Base-by-base conservation (phyloP, 2,113 vertebrate species). In the Indri indri region DNA sequence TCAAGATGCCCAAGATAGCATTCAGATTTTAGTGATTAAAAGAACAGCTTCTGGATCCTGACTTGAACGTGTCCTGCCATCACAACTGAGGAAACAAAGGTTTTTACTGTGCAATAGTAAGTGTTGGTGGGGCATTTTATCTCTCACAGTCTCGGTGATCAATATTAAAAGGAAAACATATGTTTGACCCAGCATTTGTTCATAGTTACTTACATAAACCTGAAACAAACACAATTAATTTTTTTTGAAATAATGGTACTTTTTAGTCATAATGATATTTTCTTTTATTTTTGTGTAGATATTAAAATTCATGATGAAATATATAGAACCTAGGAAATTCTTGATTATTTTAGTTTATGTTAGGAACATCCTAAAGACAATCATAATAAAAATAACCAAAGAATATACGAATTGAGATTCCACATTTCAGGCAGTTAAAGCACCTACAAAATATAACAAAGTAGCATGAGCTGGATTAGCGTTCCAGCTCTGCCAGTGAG, bases 1-100 rank as follows among this genome's bases (percentile, higher is more conserved):
- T 34, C 61, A 97, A 54, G 30, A 70, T 11, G 5, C 34, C 22
- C 25, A 45, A 32, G 50, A 57, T 0, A 86, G 25, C 10, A 57
- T 94, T 79, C 66, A 52, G n/a, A 79, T 61, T 85, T 95, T 91
- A 65, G 40, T 74, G 50, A 90, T 73, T 79, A 42, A 76, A 30
- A 70, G 52, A 25, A 45, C 59, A 92, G 1, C 5, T 63, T 86
- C 90, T 86, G 12, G 0, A 63, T 65, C 34, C 6, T 88, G 34
- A 8, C 50, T 12, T 37, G 61, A 59, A 57, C 2, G 11, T 45
- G 13, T 4, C 3, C 14, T 59, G 0, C 6, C 42, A 20, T 2
- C 1, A 57, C 22, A n/a, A 34, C 54, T 42, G 79, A 59, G 65
- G 90, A 97, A 96, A 92, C 0, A 8, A 79, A 32, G 71, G 32